A percentile compares a stretch with the other conserved stretches of the same genome.
These are phyloP conservation scores for Stenotaenia linearis DNA, from an alignment of 2,888 invertebrate species.

Conservation along the genomic window DNA sequence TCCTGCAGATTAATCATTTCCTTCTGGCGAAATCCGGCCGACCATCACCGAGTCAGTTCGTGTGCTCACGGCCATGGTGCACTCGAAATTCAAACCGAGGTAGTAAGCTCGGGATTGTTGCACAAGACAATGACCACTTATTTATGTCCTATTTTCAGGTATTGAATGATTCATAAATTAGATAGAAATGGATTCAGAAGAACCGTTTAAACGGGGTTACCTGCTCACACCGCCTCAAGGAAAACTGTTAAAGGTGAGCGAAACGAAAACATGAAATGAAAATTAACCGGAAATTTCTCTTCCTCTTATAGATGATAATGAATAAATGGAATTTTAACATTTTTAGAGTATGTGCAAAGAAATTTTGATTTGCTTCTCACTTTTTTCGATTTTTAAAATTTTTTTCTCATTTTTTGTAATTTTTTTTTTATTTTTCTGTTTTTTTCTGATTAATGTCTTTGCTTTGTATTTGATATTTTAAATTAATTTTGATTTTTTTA, in stretches of 20 bases:
- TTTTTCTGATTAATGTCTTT: too few relatives aligned
- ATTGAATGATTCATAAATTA: neutral
- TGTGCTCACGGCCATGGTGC: neutral
- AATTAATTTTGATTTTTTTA: too few relatives aligned
- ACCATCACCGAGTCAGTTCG: neutral
- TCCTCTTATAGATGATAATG: neutral
- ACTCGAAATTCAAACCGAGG: neutral
- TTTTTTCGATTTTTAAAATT: neutral
- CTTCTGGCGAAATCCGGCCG: slow-evolving; percentile 3
- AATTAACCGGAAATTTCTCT: neutral
- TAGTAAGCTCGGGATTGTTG: neutral
- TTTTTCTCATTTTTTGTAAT: neutral
- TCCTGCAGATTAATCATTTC: slow-evolving; percentile 26
- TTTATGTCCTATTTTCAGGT: neutral
- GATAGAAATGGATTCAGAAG: slow-evolving; percentile 5
- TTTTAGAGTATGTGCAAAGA: too few relatives aligned
- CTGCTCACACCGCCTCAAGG: slow-evolving; percentile 34
- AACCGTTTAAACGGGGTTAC: slow-evolving; percentile 34
- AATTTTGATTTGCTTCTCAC: too few relatives aligned
- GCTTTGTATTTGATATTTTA: too few relatives aligned
- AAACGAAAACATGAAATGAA: neutral
- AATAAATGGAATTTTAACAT: neutral
- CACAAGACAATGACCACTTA: neutral
- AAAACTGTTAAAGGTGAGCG: slow-evolving; percentile 34
- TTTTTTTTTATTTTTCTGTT: too few relatives aligned